Base-by-base conservation (phyloP, 2,113 vertebrate genomes). In the Nothocercus nigrocapillus region DNA sequence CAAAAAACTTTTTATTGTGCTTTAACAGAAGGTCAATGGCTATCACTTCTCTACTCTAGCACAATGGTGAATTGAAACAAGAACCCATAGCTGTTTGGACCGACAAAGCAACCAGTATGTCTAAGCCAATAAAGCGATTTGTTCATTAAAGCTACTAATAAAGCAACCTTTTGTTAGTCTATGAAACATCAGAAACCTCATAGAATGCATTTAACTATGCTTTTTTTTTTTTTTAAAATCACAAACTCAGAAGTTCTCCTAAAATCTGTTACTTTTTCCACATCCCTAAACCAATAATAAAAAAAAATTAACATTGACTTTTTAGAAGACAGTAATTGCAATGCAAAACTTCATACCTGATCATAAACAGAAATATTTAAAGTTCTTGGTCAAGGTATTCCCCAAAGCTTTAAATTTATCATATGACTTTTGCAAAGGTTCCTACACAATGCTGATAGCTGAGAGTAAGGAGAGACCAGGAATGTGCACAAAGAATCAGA, bases 1-100 rank as follows among this genome's bases (percentile, higher is more conserved):
- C 97, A 97, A 96, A 97, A 98, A 98, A 98, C 94, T 97, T 98
- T 97, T 98, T 97, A 97, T 97, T 98, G 97, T 98, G 95, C 96
- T 98, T 97, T 97, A 97, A 97, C 95, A 98, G 98, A 97, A 98
- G 97, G 98, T 98, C 98, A 98, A 96, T 94, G 78, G 97, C 98
- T 98, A 98, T 98, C 97, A 97, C 97, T 98, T 98, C 97, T 97
- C 97, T 97, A 92, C 94, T 97, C 75, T 80, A 95, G 96, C 97
- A 98, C 98, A 98, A 98, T 98, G 96, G 97, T 96, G 97, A 98
- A 98, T 97, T 98, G 98, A 98, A 98, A 98, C 93, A 98, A 98
- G 97, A 98, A 98, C 97, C 97, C 98, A 96, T 96, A 97, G 97
- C 97, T 97, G 94, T 97, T 97, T 95, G 95, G 90, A 91, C 96